Evolutionary conservation across 2,888 invertebrate genomes (phyloP).

Genomic region (Mesoligia furuncula): DNA sequence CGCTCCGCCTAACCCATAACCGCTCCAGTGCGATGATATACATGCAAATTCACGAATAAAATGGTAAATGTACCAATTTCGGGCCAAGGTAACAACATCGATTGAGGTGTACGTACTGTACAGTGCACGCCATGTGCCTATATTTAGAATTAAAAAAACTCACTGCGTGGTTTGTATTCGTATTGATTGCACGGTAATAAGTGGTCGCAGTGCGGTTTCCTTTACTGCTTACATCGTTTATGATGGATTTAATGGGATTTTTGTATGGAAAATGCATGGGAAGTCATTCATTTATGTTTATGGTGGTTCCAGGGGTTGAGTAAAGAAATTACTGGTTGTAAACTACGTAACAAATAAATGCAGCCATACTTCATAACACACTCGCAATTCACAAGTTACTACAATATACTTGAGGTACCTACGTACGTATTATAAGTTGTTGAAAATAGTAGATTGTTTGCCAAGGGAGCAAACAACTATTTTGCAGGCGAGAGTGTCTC

Average conservation of each 20-base stretch:
- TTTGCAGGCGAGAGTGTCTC: too few species aligned
- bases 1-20: conserved; percentile 50
- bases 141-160: conserved; percentile 71
- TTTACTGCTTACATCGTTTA: conserved; percentile 28
- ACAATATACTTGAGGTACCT: neutral
- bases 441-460: too few species aligned
- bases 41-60: conserved; percentile 69
- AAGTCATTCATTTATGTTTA: conserved; percentile 19
- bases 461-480: too few species aligned
- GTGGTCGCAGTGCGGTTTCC: conserved; percentile 60
- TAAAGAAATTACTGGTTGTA: conserved; percentile 29
- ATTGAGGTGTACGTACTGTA: conserved; percentile 70
- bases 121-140: conserved; percentile 77
- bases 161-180: conserved; percentile 47
- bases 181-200: conserved; percentile 61
- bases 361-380: neutral
- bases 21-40: conserved; percentile 50
- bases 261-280: conserved; percentile 21
- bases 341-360: neutral
- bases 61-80: conserved; percentile 71
- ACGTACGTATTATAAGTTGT: too few species aligned
- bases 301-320: neutral
- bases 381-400: neutral
- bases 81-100: conserved; percentile 84
- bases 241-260: conserved; percentile 8